Evolutionary conservation across 1,140 invertebrate species (phyloP), one percentile per base, ranked within the genome.

Genomic region (Manduca sexta): DNA sequence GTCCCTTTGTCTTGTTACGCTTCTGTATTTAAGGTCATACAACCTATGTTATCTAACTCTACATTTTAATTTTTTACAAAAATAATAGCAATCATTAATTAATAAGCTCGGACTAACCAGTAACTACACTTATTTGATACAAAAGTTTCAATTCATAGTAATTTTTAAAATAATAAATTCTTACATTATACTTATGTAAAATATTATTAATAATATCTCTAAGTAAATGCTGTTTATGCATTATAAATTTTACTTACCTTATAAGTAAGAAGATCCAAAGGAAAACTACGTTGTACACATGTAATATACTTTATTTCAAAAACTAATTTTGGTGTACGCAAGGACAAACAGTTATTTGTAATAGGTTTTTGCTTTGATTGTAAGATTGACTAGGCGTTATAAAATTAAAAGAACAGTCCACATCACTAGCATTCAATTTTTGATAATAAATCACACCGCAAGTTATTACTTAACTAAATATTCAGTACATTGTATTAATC

Each of bases 281-380:
- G 16, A 52, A 56, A 64, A 58, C 52, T 56, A 62, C 60, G 58
- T 64, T 44, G 43, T 60, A 62, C 45, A 62, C 69, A 72, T 73
- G 50, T 59, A 50, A 56, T 55, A 35, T 62, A 61, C 60, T 56
- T 58, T 59, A 67, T 52, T 60, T 63, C 58, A 47, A 64, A 56
- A 70, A 69, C 58, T 67, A 66, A 73, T 64, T 74, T 60, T 70
- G 67, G 45, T 57, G 48, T 42, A 43, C 7, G 45, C 69, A 68
- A 74, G 72, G 65, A 58, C 64, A 68, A 58, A 26, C 8, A 26
- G 4, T 42, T 35, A 47, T 51, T 61, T 52, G 21, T 41, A 46
- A 42, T 63, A 48, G 47, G 39, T 49, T 41, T 46, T n/a, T 30
- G 21, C n/a, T 12, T 26, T 21, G 6, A 26, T 42, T 14, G 21